Evolutionary conservation across 2,113 vertebrate species (phyloP).

Genomic region (Cacatua alba): DNA sequence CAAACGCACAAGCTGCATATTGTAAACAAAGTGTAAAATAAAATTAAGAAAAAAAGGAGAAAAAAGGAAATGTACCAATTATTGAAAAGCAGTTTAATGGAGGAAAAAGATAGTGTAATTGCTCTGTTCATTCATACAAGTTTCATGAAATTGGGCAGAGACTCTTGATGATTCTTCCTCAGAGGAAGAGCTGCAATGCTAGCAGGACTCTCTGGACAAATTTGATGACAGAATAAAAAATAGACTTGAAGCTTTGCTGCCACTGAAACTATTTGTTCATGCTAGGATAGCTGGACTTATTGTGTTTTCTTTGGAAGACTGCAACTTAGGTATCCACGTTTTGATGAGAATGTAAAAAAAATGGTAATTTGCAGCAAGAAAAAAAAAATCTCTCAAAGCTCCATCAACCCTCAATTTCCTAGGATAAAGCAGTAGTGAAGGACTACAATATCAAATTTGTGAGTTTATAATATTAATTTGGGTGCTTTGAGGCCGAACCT

Average conservation of each 20-base stretch:
- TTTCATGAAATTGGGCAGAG: neutral
- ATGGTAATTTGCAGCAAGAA: neutral
- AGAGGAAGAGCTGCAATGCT: neutral
- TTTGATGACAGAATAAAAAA: neutral
- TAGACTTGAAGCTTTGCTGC: neutral
- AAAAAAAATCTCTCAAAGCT: neutral
- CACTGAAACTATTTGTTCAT: neutral
- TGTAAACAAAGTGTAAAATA: neutral
- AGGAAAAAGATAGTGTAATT: neutral
- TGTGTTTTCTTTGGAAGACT: neutral
- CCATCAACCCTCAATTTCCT: neutral
- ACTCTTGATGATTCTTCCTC: neutral
- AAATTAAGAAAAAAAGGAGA: fast-evolving
- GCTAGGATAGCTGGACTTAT: neutral
- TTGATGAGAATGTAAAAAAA: neutral
- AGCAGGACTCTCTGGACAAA: fast-evolving
- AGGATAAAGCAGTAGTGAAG: neutral
- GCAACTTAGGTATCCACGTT: fast-evolving
- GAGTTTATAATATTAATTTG: neutral
- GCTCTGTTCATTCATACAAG: too few species aligned
- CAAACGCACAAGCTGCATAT: fast-evolving
- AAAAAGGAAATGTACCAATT: neutral
- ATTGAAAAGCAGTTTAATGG: neutral
- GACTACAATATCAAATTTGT: neutral
- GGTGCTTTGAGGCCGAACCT: neutral